Percentiles rank a stretch among this genome's conserved stretches.
Conservation (phyloP, 2,797 vertebrate genomes). For the Enteromius unitaeniatus region DNA sequence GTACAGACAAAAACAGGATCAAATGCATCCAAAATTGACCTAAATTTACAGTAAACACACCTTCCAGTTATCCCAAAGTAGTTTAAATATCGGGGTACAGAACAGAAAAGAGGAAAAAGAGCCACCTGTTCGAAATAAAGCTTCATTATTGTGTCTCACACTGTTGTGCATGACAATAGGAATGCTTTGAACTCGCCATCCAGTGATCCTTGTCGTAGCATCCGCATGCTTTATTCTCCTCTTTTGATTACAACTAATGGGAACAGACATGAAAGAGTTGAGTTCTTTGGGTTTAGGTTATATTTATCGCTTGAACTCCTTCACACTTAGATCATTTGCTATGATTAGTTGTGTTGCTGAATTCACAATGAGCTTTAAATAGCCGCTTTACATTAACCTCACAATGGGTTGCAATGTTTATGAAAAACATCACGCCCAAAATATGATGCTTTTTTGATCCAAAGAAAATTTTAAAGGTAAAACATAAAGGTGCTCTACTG, state of each 20-base stretch:
- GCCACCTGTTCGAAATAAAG: constrained; percentile 31
- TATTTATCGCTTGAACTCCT: constrained; percentile 49
- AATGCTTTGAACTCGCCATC: constrained; percentile 53
- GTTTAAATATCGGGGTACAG: not conserved
- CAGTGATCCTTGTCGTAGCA: constrained; percentile 53
- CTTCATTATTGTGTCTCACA: constrained; percentile 26
- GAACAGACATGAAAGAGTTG: constrained; percentile 40
- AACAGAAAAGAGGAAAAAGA: constrained; percentile 5
- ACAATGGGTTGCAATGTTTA: not conserved
- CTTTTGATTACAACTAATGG: constrained; percentile 43
- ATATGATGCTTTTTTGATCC: not conserved
- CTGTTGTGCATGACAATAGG: constrained; percentile 36
- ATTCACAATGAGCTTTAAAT: constrained; percentile 17
- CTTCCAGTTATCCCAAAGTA: not conserved
- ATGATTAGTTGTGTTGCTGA: not conserved
- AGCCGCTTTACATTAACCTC: not conserved
- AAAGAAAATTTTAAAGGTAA: not conserved
- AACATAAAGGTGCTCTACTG: not conserved
- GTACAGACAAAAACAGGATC: not conserved
- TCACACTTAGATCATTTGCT: constrained; percentile 44
- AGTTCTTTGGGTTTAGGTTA: constrained; percentile 54
- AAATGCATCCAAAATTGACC: not conserved
- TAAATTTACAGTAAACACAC: not conserved
- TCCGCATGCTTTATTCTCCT: constrained; percentile 56
- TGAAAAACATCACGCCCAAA: not conserved